Evolutionary conservation across 1,140 invertebrate genomes (phyloP), one percentile per base, ranked within the genome.

Genomic region (Anoplolepis gracilipes): DNA sequence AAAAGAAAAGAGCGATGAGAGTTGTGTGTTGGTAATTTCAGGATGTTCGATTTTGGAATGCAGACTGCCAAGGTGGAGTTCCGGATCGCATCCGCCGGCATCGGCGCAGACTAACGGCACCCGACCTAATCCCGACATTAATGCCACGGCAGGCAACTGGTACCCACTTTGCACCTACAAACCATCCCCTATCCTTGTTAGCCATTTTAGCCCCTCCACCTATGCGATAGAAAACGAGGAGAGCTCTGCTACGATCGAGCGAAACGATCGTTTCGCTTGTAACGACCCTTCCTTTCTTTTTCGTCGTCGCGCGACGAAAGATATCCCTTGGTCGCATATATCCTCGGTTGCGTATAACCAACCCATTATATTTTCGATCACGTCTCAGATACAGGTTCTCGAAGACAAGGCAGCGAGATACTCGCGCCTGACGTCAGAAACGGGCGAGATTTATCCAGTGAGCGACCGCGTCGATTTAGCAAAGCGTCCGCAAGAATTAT

Each of bases 81-180:
- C 46, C 57, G 49, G 75, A 46, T 28, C 64, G 57, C 42, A 65
- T 72, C 30, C 84, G 81, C 75, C 76, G 55, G 30, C 78, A 70
- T 82, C 61, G 33, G 1, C 65, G 7, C 76, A 78, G 79, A 85
- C 87, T 88, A 88, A 90, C 75, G 76, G 76, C 55, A 64, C 57
- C 61, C 82, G 73, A 84, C 76, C 82, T 92, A 93, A 93, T 93
- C 92, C 87, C 82, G 55, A 86, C 90, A 92, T 93, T 93, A 93
- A 93, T 93, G 89, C 92, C 85, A 55, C 59, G 92, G 86, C 92
- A 93, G 91, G 89, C 70, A 89, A 86, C 88, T 84, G 36, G 69
- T 69, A 91, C 90, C 88, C 88, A 84, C 87, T 91, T 91, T 85
- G 87, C 75, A 86, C 78, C 85, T 88, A 84, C 70, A 79, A 69